Percentiles rank a stretch among this genome's conserved stretches.
Conservation (phyloP, 2,797 vertebrate species). For the Garrulus glandarius region DNA sequence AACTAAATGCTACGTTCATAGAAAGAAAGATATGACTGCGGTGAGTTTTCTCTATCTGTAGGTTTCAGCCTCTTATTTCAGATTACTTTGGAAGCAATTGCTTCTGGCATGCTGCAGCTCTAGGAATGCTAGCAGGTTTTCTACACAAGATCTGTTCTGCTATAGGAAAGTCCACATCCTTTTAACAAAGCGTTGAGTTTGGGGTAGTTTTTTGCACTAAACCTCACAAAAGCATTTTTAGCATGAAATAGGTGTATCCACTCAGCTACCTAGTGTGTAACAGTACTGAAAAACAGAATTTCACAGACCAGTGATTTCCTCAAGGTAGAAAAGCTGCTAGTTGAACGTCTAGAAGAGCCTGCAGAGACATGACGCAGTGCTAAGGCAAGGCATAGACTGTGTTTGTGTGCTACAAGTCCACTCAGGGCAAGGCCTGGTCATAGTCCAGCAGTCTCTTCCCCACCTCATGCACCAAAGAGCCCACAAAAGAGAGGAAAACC, state of each 20-base stretch:
- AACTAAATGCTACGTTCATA: not conserved
- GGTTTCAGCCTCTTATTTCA: not conserved
- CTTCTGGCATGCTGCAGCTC: not conserved
- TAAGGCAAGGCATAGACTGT: not conserved
- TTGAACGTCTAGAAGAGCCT: not conserved
- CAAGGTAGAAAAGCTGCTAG: not conserved
- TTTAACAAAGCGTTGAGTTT: not conserved
- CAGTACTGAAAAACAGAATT: not conserved
- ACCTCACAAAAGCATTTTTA: not conserved
- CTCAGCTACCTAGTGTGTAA: not conserved
- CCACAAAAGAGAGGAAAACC: not conserved
- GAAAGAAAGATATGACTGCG: not conserved
- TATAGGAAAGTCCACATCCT: not conserved
- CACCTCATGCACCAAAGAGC: not conserved
- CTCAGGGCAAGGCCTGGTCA: not conserved
- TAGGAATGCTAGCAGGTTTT: not conserved
- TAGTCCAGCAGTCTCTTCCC: not conserved
- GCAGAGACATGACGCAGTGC: not conserved
- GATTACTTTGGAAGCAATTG: not conserved
- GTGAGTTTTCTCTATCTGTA: not conserved
- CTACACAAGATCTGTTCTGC: not conserved
- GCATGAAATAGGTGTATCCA: not conserved
- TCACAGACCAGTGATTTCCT: not conserved
- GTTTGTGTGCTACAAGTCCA: accelerated
- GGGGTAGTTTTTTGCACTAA: not conserved